Base-by-base conservation (phyloP, 2,888 invertebrate species). In the Eurois occulta region DNA sequence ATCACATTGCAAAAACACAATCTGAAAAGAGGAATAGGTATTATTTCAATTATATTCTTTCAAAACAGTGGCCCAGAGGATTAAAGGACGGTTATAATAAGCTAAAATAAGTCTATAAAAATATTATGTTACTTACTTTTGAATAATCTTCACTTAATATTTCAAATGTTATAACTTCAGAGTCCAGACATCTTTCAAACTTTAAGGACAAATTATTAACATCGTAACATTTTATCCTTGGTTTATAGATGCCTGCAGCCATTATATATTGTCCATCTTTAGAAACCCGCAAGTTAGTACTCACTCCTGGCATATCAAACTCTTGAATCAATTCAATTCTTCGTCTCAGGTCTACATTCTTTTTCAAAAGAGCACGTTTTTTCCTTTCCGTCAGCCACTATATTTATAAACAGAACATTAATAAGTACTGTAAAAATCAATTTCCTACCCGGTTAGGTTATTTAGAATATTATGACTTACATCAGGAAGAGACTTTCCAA, bases 291-390 rank as follows among this genome's bases (percentile, higher is more conserved):
- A 99, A 97, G 72, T 98, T 97, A 32, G 98, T 98, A 91, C 99
- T 99, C 0, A 99, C 97, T 70, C 98, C 99, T 43, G 99, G 99
- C 99, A 99, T 99, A 89, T 99, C 99, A 97, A 99, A 99, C 93
- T 99, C 99, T 95, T 99, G 99, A 86, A 99, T 99, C 64, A 99
- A 97, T 95, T 99, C 99, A 89, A 99, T 99, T 91, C 99, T 97
- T 88, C 98, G 97, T 87, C 99, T 97, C 69, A 99, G 97, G 93
- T 99, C 99, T 60, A 98, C 98, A 98, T 99, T 98, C 94, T 99
- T 99, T 94, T 99, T 98, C 72, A 98, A 97, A 82, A 99, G 96
- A 13, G 98, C 97, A 87, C 99, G 97, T 91, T 98, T 97, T 94
- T 99, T 98, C 88, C 98, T 97, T 91, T 99, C 99, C 6, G 98